Evolutionary conservation across 2,888 invertebrate genomes (phyloP), one percentile per base, ranked within the genome.

Genomic region (Acholoe squamosa): DNA sequence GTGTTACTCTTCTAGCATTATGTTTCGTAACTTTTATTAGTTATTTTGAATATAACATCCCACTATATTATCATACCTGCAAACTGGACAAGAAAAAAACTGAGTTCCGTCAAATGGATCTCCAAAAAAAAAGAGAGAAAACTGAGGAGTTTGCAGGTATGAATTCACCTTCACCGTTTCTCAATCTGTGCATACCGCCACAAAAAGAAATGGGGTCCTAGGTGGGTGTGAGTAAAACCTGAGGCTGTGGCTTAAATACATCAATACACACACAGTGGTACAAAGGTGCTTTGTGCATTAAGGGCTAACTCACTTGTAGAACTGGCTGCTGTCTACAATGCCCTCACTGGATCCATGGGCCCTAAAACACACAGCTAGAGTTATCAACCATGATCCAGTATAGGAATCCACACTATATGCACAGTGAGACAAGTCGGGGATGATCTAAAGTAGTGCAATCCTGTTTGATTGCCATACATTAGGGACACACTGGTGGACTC

Each of bases 251-350:
- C 43, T 10, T 43, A 43, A n/a, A 43, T 43, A 43, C 10, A 43
- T 7, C 10, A n/a, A 43, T 43, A 43, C 43, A 43, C 43, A 43
- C 43, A 71, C 71, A 3, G 34, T 80, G 43, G 34, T 16, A 33
- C 0, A 16, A 22, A 80, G 34, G 80, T 80, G 80, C 76, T 34
- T 3, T 80, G 33, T 80, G 43, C n/a, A n/a, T 12, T 80, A 80
- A 80, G 33, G 31, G 80, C 80, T 25, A 86, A 86, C 86, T 86
- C 86, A 86, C 86, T 54, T 86, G 86, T 52, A 14, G 25, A 86
- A 31, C 25, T 52, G 56, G 28, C 31, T 28, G 19, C 52, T 80
- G 80, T 86, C 52, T 86, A 86, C 31, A 86, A 86, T 86, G 86
- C 54, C 54, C 86, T 1, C 86, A 86, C 86, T 22, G 56, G 56